Evolutionary conservation across 2,888 invertebrate species (phyloP).

Genomic region (Pammene aurita): DNA sequence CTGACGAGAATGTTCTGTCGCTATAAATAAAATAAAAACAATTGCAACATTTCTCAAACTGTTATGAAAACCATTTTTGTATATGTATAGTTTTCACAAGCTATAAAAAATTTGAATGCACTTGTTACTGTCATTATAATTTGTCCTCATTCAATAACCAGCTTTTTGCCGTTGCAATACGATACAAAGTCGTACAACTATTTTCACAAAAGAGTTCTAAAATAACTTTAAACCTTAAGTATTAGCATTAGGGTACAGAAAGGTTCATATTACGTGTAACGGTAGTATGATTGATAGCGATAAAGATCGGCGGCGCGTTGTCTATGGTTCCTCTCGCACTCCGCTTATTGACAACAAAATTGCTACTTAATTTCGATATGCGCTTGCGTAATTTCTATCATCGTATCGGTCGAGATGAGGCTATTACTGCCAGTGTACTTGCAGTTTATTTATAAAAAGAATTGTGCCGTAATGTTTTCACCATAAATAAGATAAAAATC

Average conservation of each 20-base stretch:
- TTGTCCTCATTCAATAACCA: neutral
- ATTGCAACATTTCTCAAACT: no score
- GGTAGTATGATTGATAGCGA: conserved; percentile 51
- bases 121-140: no score
- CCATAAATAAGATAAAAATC: neutral
- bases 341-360: conserved; percentile 44
- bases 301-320: conserved; percentile 49
- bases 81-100: no score
- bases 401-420: conserved; percentile 13
- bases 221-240: conserved; percentile 19
- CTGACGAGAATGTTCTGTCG: no score
- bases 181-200: neutral
- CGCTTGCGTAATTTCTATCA: conserved; percentile 36
- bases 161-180: neutral
- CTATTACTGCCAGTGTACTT: conserved; percentile 19
- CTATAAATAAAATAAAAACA: no score
- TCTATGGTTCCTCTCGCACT: conserved; percentile 45
- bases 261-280: conserved; percentile 24
- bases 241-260: conserved; percentile 13
- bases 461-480: conserved; percentile 15
- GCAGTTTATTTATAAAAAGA: conserved; percentile 9
- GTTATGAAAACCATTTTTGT: no score
- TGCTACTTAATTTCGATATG: conserved; percentile 44
- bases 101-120: no score
- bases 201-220: neutral